phyloP scores from a whole-genome alignment of 1,140 invertebrate genomes.

The Cyclina sinensis region DNA sequence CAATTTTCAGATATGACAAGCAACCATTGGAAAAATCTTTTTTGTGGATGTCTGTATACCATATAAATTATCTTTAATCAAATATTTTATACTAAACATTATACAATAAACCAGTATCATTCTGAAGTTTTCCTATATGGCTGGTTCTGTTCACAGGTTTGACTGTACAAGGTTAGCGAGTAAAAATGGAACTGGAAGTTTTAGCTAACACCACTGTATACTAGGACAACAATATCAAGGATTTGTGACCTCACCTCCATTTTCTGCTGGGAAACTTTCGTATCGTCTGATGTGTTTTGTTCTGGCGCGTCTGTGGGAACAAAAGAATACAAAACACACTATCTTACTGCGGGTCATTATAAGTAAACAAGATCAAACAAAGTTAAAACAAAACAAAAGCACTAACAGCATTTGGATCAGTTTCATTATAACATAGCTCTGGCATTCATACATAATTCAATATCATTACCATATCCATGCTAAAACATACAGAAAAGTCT shows the following conservation, averaged over 20 bases:
- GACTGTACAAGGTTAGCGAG: background rate
- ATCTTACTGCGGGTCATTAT: slow-evolving; percentile 1
- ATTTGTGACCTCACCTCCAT: slow-evolving; percentile 39
- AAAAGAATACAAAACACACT: slow-evolving; percentile 55
- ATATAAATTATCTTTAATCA: too few species aligned
- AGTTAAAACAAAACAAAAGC: slow-evolving; percentile 21
- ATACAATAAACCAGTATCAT: too few species aligned
- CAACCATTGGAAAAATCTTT: too few species aligned
- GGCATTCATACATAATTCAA: background rate
- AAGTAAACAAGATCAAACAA: background rate
- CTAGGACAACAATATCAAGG: background rate
- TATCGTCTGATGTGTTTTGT: slow-evolving; percentile 61
- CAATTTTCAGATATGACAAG: too few species aligned
- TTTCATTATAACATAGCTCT: background rate
- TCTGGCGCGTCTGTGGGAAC: slow-evolving; percentile 57
- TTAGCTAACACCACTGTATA: background rate
- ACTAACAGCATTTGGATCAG: background rate
- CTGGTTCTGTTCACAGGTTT: too few species aligned
- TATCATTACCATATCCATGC: slow-evolving; percentile 15
- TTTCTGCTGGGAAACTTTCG: slow-evolving; percentile 45
- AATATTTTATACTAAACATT: too few species aligned
- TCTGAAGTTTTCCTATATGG: too few species aligned
- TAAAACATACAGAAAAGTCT: too few species aligned
- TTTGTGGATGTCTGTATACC: too few species aligned
- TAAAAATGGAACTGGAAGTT: background rate